Conservation (phyloP, 2,888 invertebrate genomes). For the Alentia gelatinosa region DNA sequence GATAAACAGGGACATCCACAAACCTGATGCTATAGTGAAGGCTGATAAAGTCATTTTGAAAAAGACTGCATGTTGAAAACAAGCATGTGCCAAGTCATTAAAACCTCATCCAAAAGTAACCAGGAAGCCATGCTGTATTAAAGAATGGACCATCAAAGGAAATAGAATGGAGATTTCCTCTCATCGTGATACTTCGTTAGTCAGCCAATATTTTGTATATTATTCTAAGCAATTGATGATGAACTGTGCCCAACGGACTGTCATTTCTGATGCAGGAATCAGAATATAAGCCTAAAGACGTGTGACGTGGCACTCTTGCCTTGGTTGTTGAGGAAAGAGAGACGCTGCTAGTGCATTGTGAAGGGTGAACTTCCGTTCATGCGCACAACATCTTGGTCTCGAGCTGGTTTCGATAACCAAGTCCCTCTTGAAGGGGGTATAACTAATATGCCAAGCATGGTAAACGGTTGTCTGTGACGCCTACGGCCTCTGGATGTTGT, state of each 20-base stretch:
- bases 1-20: too few relatives aligned
- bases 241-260: neutral
- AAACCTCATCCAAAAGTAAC: neutral
- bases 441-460: neutral
- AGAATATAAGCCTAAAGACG: neutral
- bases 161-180: neutral
- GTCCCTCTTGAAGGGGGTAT: neutral
- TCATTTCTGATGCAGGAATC: neutral
- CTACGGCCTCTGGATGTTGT: neutral
- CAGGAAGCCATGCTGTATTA: neutral
- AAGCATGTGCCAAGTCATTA: neutral
- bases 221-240: neutral
- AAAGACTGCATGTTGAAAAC: neutral
- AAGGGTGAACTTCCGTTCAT: neutral
- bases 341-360: neutral
- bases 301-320: neutral
- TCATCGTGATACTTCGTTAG: neutral
- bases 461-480: neutral
- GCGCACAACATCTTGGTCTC: neutral
- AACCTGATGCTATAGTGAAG: neutral
- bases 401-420: constrained; percentile 18
- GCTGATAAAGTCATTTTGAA: neutral
- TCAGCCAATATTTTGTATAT: neutral
- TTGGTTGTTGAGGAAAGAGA: neutral
- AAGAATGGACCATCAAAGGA: too few relatives aligned